These are phyloP conservation scores for Chrysaora quinquecirrha DNA, from an alignment of 30 jellyfish, hydroid and myxozoan genomes.

Conservation along the genomic window DNA sequence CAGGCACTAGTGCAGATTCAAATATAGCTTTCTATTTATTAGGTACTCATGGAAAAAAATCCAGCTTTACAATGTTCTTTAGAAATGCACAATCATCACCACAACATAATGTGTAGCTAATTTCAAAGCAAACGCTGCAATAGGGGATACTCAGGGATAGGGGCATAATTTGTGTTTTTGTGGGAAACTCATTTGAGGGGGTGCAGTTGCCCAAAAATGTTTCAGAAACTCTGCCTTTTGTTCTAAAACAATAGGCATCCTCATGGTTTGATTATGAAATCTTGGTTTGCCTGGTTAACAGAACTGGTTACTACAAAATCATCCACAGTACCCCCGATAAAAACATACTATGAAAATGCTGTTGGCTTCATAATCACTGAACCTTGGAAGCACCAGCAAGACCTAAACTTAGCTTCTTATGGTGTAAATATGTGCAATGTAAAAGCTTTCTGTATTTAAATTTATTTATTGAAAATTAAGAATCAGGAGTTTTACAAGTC, in stretches of 20 bases:
- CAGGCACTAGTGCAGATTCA: background rate
- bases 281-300: slow-evolving; percentile 4
- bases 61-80: background rate
- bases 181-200: slow-evolving; percentile 5
- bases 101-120: background rate
- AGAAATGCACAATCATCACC: background rate
- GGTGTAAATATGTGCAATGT: slow-evolving; percentile 10
- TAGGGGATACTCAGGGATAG: background rate
- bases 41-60: background rate
- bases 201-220: background rate
- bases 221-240: background rate
- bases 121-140: background rate
- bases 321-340: slow-evolving; percentile 1
- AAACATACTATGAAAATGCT: background rate
- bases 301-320: background rate
- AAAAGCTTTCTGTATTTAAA: background rate
- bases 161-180: background rate
- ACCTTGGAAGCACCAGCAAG: slow-evolving; percentile 4
- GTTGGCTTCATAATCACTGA: background rate
- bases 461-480: background rate
- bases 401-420: background rate
- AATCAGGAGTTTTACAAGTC: slow-evolving; percentile 8
- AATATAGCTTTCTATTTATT: background rate
- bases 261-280: background rate
- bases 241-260: slow-evolving; percentile 1